These are phyloP conservation scores for Drosophila kanapiae DNA, from an alignment of 1,140 invertebrate genomes.

Conservation along the genomic window DNA sequence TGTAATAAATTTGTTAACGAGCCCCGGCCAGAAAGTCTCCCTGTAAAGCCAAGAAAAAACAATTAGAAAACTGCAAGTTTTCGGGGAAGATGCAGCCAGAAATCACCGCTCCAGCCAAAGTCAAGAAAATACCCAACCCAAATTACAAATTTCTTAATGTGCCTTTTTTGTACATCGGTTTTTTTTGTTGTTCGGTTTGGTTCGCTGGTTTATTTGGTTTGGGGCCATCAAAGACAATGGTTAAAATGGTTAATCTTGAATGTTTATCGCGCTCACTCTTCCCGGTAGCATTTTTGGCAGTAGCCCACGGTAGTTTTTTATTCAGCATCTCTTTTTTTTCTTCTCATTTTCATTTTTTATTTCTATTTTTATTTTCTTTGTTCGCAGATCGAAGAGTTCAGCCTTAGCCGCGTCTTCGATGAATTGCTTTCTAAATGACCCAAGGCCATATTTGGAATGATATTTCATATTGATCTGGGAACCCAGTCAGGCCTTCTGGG, in stretches of 20 bases:
- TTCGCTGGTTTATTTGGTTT: conserved; percentile 39
- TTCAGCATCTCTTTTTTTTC: conserved; percentile 43
- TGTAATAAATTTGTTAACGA: conserved; percentile 77
- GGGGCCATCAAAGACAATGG: conserved; percentile 73
- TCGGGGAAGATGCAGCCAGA: conserved; percentile 32
- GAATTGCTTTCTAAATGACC: conserved; percentile 82
- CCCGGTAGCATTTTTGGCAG: conserved; percentile 77
- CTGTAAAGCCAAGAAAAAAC: conserved; percentile 23
- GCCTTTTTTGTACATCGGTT: conserved; percentile 11
- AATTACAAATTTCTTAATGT: conserved; percentile 33
- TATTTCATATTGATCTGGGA: conserved; percentile 74
- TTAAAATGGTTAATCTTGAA: conserved; percentile 72
- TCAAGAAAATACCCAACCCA: conserved; percentile 64
- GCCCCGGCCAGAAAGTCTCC: conserved; percentile 34
- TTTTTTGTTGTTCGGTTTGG: conserved; percentile 13
- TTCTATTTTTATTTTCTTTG: conserved; percentile 45
- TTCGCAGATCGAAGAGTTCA: conserved; percentile 42
- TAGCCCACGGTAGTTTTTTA: conserved; percentile 78
- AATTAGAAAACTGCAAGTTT: conserved; percentile 53
- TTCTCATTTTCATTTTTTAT: conserved; percentile 45
- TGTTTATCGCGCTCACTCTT: conserved; percentile 73
- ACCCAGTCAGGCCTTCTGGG: conserved; percentile 20
- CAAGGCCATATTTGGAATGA: conserved; percentile 71
- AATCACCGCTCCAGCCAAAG: conserved; percentile 8
- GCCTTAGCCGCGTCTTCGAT: conserved; percentile 47